Evolutionary conservation across 2,888 invertebrate species (phyloP), one percentile per base, ranked within the genome.

Genomic region (Apomyelois bistriatella): DNA sequence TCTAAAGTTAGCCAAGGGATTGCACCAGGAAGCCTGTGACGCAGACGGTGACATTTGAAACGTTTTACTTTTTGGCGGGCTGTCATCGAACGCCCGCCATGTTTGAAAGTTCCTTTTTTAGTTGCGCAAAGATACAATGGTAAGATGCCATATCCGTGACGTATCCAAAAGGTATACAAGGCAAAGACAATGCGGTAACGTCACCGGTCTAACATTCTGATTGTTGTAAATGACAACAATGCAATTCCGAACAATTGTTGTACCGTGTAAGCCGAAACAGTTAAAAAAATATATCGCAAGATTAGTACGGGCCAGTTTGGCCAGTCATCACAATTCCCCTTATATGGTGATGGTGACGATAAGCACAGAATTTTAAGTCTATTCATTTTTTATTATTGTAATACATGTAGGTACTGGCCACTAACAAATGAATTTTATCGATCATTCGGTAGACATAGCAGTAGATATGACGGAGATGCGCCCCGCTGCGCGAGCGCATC

Each of bases 21-120:
- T 70, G 72, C 79, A 79, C 74, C 76, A 79, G 80, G 80, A 80
- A 79, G 71, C 62, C 48, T 38, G 59, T 80, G 79, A 82, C 81
- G 81, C 69, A 65, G 62, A 54, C 15, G 47, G 62, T 75, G 81
- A 76, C 81, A 82, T 82, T 81, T 80, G 37, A 46, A 49, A 37
- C 54, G 59, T 55, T 56, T 22, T 22, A 54, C 62, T 43, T 48
- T 56, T 35, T 53, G 48, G 36, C 48, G 22, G 30, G 35, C 32
- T 42, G 48, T 41, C 40, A 48, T 47, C 48, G 30, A 32, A 13
- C 40, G n/a, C 12, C 42, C 47, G 35, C 53, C 48, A 40, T 9
- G 1, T 9, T 13, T 16, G n/a, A 30, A 16, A 16, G 32, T 13
- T 46, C 46, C 46, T 32, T 32, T 46, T 41, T 55, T 46, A 50